Percentiles rank a stretch among this genome's conserved stretches.
phyloP scores from a whole-genome alignment of 2,113 vertebrate genomes.

The Phaethornis superciliosus region DNA sequence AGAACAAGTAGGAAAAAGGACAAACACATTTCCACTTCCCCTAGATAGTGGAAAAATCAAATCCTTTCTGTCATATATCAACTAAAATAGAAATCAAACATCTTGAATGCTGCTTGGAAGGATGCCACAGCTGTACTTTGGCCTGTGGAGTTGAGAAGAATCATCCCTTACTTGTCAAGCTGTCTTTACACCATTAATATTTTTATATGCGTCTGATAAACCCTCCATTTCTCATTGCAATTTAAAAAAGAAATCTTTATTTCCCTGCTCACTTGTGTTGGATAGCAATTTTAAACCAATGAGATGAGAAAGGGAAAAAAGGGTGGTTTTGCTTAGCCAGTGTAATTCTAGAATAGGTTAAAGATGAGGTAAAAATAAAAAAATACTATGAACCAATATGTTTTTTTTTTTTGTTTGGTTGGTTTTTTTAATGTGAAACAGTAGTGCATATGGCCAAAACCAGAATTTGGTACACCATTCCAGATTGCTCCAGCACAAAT shows the following conservation, averaged over 20 bases:
- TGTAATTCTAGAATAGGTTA: constrained; percentile 17
- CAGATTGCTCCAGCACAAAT: constrained; percentile 29
- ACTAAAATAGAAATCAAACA: constrained; percentile 36
- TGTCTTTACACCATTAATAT: constrained; percentile 43
- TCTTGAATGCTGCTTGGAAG: constrained; percentile 23
- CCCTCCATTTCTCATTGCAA: background rate
- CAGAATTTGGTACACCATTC: background rate
- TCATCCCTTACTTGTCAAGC: constrained; percentile 2
- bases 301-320: background rate
- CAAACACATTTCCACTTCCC: background rate
- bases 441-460: background rate
- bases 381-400: background rate
- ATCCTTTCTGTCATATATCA: constrained; percentile 29
- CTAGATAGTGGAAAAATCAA: constrained; percentile 31
- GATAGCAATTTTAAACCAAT: background rate
- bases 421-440: background rate
- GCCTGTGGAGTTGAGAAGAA: constrained; percentile 14
- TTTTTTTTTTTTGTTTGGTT: background rate
- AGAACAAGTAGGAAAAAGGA: background rate
- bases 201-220: constrained; percentile 33
- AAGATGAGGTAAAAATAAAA: constrained; percentile 23
- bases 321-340: background rate
- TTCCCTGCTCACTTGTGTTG: background rate
- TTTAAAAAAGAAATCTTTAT: background rate
- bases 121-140: constrained; percentile 34